Base-by-base conservation (phyloP, 2,113 vertebrate genomes). In the Tyrannus savana region DNA sequence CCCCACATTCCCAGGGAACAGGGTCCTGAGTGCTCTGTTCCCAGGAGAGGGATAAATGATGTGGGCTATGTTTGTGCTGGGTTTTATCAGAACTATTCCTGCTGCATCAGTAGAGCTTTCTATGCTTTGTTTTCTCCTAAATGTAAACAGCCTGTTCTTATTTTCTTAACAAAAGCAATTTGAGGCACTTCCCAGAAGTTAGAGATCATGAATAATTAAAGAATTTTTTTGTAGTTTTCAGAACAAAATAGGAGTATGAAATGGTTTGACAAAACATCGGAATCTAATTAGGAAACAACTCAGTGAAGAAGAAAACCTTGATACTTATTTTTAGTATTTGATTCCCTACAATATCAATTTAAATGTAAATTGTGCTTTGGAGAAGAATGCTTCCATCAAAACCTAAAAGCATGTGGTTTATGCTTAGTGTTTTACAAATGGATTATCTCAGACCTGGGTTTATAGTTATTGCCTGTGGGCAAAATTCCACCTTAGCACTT, bases 271-370 rank as follows among this genome's bases (percentile, higher is more conserved):
- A 86, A 81, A 96, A 80, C 46, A 84, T 75, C 84, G 81, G 68
- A 86, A 84, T 88, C 84, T 93, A 91, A 96, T 95, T 92, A 93
- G 78, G 84, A n/a, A 91, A 82, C 47, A 85, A 86, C 69, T 78
- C 10, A 41, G 52, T 59, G 49, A 74, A 55, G 59, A 73, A 64
- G 37, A 84, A 91, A 92, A 84, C 64, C 39, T 60, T 84, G 79
- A 69, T 35, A 10, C 42, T 80, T 85, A 79, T 58, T 94, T 80
- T 76, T 56, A 81, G 46, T 69, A 81, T 75, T 66, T 91, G 52
- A 74, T 91, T 96, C 39, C 37, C 27, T 49, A 42, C 52, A 88
- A 92, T 73, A 72, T 46, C 27, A 84, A 88, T 93, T 90, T 71
- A 83, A 79, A 87, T 84, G 73, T 92, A 94, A 94, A 89, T 94